Evolutionary conservation across 1,140 invertebrate species (phyloP).

Genomic region (Hylyphantes graminicola): DNA sequence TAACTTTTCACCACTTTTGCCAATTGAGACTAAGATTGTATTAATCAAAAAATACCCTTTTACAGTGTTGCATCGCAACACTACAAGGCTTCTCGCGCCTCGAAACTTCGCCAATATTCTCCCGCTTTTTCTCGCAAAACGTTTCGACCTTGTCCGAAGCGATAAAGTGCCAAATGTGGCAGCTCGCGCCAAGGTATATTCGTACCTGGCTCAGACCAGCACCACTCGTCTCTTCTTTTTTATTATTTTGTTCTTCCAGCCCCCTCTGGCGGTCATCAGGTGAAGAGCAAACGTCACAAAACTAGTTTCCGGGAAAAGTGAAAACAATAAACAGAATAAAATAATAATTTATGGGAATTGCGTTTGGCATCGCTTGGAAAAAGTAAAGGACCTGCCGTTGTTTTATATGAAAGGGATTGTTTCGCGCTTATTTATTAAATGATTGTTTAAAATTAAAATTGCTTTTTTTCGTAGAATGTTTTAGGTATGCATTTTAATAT

Average conservation of each 20-base stretch:
- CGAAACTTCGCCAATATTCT: too few species aligned
- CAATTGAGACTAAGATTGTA: too few species aligned
- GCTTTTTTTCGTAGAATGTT: too few species aligned
- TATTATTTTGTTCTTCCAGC: neutral
- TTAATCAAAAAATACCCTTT: too few species aligned
- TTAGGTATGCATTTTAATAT: too few species aligned
- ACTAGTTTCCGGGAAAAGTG: slow-evolving; percentile 48
- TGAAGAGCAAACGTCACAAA: slow-evolving; percentile 44
- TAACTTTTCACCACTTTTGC: too few species aligned
- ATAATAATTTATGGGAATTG: slow-evolving; percentile 21
- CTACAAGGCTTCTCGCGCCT: too few species aligned
- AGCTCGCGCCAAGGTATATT: neutral
- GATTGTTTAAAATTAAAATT: too few species aligned
- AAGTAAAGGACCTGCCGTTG: neutral
- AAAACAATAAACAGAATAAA: slow-evolving; percentile 40
- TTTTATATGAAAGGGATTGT: too few species aligned
- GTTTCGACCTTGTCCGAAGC: neutral
- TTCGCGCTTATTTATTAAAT: too few species aligned
- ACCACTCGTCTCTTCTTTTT: slow-evolving; percentile 25
- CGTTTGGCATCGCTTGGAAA: neutral
- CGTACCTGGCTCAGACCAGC: slow-evolving; percentile 43
- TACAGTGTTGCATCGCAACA: too few species aligned
- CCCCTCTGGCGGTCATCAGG: slow-evolving; percentile 46
- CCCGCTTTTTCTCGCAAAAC: neutral
- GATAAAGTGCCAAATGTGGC: neutral